Evolutionary conservation across 2,797 vertebrate species (phyloP).

Genomic region (Neosalanx taihuensis): DNA sequence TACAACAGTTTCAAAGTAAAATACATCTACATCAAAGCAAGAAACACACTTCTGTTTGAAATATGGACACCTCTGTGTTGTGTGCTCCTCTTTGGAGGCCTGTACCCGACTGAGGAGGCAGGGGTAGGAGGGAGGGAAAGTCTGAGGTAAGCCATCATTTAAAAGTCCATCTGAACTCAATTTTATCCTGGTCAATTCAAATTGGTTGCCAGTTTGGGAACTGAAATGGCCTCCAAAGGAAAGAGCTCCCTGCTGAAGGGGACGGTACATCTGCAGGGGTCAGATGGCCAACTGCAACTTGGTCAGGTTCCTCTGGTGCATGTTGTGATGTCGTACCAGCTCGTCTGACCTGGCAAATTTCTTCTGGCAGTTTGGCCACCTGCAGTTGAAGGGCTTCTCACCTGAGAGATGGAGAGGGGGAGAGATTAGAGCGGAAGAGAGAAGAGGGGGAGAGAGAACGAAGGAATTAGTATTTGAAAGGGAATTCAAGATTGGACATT

Average conservation of each 20-base stretch:
- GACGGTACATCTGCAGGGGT: slow-evolving; percentile 34
- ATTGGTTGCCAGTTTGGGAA: neutral
- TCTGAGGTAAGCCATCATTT: too few species aligned
- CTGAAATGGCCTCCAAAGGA: neutral
- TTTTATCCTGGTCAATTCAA: neutral
- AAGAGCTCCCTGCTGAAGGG: slow-evolving; percentile 19
- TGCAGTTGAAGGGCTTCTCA: slow-evolving; percentile 97
- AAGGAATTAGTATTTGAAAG: slow-evolving; percentile 6
- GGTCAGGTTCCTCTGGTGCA: slow-evolving; percentile 99
- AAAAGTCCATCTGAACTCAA: neutral
- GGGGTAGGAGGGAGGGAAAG: too few species aligned
- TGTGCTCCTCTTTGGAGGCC: neutral
- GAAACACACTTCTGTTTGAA: slow-evolving; percentile 16
- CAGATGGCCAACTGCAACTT: slow-evolving; percentile 95
- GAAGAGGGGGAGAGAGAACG: slow-evolving; percentile 23
- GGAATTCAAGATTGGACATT: slow-evolving; percentile 3
- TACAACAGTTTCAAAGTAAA: slow-evolving; percentile 31
- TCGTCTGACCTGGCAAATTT: slow-evolving; percentile 98
- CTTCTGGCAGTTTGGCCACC: slow-evolving; percentile 99
- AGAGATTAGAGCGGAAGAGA: neutral
- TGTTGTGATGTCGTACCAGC: slow-evolving; percentile 97
- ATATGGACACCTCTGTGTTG: slow-evolving; percentile 10
- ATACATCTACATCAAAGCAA: slow-evolving; percentile 53
- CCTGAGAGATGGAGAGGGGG: slow-evolving; percentile 67
- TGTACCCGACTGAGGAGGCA: neutral